These are phyloP conservation scores for Melangyna quadrimaculata DNA, from an alignment of 2,888 invertebrate species.

Conservation along the genomic window DNA sequence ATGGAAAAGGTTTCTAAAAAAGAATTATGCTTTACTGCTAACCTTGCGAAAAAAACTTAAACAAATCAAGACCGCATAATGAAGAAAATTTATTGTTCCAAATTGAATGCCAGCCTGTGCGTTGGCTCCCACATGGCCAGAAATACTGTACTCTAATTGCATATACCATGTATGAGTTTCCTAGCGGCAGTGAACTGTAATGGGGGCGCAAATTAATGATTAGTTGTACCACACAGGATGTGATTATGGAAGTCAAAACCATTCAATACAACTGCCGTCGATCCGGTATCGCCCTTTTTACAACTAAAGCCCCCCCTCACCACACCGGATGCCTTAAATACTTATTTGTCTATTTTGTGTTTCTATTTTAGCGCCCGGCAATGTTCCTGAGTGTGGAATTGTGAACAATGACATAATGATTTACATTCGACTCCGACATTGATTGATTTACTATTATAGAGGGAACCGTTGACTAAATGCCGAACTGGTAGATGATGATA, in stretches of 20 bases:
- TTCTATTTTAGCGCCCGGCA: conserved; percentile 8
- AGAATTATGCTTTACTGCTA: neutral
- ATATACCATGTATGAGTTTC: conserved; percentile 29
- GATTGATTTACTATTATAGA: conserved; percentile 61
- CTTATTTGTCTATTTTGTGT: conserved; percentile 13
- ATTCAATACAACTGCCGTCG: conserved; percentile 55
- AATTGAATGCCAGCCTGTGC: conserved; percentile 20
- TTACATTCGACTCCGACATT: conserved; percentile 67
- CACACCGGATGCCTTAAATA: conserved; percentile 51
- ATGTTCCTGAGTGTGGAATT: conserved; percentile 46
- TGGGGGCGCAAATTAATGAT: conserved; percentile 63
- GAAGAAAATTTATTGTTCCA: conserved; percentile 47
- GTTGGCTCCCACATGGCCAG: neutral
- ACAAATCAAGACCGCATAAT: conserved; percentile 4
- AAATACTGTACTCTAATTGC: conserved; percentile 34
- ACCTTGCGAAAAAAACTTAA: neutral
- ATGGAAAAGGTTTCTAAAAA: neutral
- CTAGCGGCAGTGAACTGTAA: conserved; percentile 26
- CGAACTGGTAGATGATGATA: conserved; percentile 3
- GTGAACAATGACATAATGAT: conserved; percentile 68
- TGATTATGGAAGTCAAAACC: conserved; percentile 66
- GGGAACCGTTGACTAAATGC: conserved; percentile 54
- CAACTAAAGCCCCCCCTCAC: neutral
- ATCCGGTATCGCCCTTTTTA: conserved; percentile 2
- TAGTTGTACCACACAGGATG: conserved; percentile 68